Evolutionary conservation across 2,113 vertebrate genomes (phyloP), one percentile per base, ranked within the genome.

Genomic region (Chloropsis hardwickii): DNA sequence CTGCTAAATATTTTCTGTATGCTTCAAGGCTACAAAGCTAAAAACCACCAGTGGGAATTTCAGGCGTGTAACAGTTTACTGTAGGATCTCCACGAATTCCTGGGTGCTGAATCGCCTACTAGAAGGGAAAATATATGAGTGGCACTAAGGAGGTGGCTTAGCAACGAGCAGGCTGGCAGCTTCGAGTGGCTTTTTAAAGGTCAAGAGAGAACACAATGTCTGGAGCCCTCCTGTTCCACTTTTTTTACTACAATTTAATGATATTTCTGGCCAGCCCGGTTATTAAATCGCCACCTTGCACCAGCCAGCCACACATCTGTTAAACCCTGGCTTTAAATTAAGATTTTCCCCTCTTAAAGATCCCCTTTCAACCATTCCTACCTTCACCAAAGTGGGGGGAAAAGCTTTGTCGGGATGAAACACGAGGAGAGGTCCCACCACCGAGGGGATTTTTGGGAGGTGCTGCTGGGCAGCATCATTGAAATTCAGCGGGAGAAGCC

Each of bases 121-220:
- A 85, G 87, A 64, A 91, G 79, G 94, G 71, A 95, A 94, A 96
- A 94, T 47, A 54, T 16, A 86, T 21, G 60, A 94, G 78, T 71
- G 69, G 95, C 81, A 78, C 84, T 76, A 91, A 92, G 27, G 4
- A 86, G 89, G 31, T 5, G 12, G 51, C 92, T 83, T 84, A 95
- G 95, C 88, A 90, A 94, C 42, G 2, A 78, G 72, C 69, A 67
- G 72, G 40, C 87, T 62, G 65, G 56, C 61, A 47, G 90, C 51
- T 48, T 79, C 0, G 1, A 77, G 56, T 51, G 73, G 31, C 81
- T 91, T 60, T 86, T 67, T 82, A 93, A 96, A 95, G 94, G 96
- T 94, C 92, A 95, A 62, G 88, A 70, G 58, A 86, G 42, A 80
- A 66, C 54, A 74, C 8, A 25, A 65, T 44, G 76, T 79, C 85